These are phyloP conservation scores for Drosophila atroscutellata DNA, from an alignment of 2,888 invertebrate genomes.

Conservation along the genomic window DNA sequence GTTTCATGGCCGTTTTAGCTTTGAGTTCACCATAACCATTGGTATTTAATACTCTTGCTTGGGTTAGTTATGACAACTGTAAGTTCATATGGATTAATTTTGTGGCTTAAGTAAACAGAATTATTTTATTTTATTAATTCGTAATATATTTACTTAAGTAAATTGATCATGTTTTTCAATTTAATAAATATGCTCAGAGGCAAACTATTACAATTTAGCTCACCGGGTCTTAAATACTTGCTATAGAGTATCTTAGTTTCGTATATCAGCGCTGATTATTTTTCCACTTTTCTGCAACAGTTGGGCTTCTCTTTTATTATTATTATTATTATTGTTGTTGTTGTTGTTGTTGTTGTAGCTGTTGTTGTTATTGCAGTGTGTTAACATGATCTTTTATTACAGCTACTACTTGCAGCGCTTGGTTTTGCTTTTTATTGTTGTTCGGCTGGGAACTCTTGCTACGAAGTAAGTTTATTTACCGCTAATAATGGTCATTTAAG, in stretches of 20 bases:
- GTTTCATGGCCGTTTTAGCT: slow-evolving; percentile 61
- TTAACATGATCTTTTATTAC: slow-evolving; percentile 83
- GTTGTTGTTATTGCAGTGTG: slow-evolving; percentile 57
- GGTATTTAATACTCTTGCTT: slow-evolving; percentile 20
- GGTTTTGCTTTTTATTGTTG: slow-evolving; percentile 15
- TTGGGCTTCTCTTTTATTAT: slow-evolving; percentile 32
- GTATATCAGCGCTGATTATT: not conserved
- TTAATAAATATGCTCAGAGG: not conserved
- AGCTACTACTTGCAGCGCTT: slow-evolving; percentile 50
- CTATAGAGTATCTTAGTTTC: slow-evolving; percentile 28
- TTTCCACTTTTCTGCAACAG: not conserved
- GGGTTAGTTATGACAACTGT: not conserved
- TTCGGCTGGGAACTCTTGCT: slow-evolving; percentile 28
- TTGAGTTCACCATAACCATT: slow-evolving; percentile 67
- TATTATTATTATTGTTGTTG: slow-evolving; percentile 27
- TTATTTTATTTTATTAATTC: not conserved
- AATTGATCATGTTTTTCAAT: not conserved
- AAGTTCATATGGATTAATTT: not conserved
- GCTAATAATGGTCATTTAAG: slow-evolving; percentile 83
- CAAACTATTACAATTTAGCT: not conserved
- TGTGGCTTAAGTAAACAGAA: not conserved
- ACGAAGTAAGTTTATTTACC: slow-evolving; percentile 75
- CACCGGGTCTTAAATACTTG: not conserved
- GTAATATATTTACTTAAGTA: not conserved
- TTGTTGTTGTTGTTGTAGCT: slow-evolving; percentile 31